Evolutionary conservation across 2,797 vertebrate species (phyloP), one percentile per base, ranked within the genome.

Genomic region (Scomberomorus guttatus): DNA sequence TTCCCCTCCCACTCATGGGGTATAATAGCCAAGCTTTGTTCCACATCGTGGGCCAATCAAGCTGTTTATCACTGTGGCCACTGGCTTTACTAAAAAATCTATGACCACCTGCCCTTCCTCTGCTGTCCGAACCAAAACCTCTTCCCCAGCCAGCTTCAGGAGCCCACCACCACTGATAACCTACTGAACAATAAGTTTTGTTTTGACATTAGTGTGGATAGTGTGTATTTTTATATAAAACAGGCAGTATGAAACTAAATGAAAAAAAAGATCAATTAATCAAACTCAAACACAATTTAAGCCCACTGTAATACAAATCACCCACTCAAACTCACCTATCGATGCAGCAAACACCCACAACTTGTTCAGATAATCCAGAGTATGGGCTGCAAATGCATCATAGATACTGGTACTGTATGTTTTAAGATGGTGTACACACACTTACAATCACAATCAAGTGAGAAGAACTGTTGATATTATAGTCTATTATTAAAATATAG

Each of bases 11-110:
- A 88, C 92, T 95, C 91, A 83, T 91, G 73, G 72, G 94, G 90
- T 91, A 93, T 96, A 95, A 96, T 90, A 96, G 96, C 93, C 86
- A 91, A 90, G 89, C 96, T 97, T 97, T 96, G 96, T 97, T 96
- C 94, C 92, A 91, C 62, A 55, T 73, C 83, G 75, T 62, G 42
- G 78, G 42, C 60, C 72, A 83, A 85, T 90, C 80, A 79, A 77
- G 78, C 44, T 59, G 56, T 87, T 87, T 85, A 89, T 88, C 82
- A 85, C 37, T 58, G 56, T 50, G 37, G 67, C 70, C 70, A 56
- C 22, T 70, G 57, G 56, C 73, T 67, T 78, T 74, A 29, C 59
- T 55, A 64, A 61, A 73, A 64, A 67, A 71, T 60, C 59, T 70
- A 25, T 51, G 73, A 77, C 81, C 57, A 80, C 60, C 59, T 87